Conservation (phyloP, 2,113 vertebrate species). For the Brachyhypopomus occidentalis region DNA sequence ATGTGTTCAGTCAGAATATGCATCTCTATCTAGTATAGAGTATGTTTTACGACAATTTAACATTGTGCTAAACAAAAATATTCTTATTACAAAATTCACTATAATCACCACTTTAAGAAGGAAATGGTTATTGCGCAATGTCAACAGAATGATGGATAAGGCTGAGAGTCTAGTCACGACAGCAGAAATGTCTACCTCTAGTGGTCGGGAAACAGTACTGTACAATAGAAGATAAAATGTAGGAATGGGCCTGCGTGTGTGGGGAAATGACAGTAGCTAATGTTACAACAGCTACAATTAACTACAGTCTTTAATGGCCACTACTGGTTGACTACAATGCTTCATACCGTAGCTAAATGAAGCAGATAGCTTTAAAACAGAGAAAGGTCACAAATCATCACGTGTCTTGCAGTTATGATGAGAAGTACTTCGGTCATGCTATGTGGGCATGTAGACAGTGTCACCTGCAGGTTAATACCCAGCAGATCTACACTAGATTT, state of each 20-base stretch:
- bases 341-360: conserved; percentile 59
- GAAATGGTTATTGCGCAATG: not conserved
- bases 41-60: not conserved
- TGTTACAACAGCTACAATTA: conserved; percentile 21
- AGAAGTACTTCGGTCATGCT: conserved; percentile 65
- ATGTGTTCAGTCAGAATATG: no score
- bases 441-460: conserved; percentile 57
- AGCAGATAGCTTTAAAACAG: conserved; percentile 68
- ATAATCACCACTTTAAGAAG: no score
- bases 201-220: not conserved
- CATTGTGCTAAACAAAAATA: no score
- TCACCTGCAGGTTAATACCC: conserved; percentile 68
- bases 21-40: no score
- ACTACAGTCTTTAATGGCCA: conserved; percentile 20
- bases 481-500: conserved; percentile 67
- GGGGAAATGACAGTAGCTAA: not conserved
- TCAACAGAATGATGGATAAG: not conserved
- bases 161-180: not conserved
- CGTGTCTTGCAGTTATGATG: conserved; percentile 72
- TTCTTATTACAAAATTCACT: no score
- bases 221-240: not conserved
- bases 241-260: not conserved
- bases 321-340: conserved; percentile 34
- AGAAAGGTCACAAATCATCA: conserved; percentile 77
- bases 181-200: conserved; percentile 16